Percentiles rank a stretch among this genome's conserved stretches.
Conservation (phyloP, 2,888 invertebrate species). For the Drosophila tanythrix region DNA sequence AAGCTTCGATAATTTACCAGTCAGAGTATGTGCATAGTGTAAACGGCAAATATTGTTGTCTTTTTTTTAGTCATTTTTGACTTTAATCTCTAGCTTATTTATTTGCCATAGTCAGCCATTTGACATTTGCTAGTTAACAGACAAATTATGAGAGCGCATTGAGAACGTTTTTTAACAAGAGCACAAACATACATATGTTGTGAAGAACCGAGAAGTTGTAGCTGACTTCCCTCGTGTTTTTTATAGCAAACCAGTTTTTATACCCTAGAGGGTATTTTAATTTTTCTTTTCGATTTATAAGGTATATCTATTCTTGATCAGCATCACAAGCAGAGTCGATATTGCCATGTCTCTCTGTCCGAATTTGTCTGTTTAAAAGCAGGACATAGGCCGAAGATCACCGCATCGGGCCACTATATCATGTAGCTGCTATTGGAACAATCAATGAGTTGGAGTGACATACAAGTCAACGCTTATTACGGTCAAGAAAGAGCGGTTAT, state of each 20-base stretch:
- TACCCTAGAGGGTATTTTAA: background rate
- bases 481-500: background rate
- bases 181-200: background rate
- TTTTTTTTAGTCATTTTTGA: conserved; percentile 6
- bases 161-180: background rate
- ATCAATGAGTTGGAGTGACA: background rate
- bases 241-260: background rate
- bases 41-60: conserved; percentile 1
- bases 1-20: conserved; percentile 20
- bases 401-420: background rate
- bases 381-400: background rate
- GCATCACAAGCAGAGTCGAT: background rate
- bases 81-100: conserved; percentile 21
- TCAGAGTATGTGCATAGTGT: background rate
- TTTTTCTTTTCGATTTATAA: background rate
- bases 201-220: background rate
- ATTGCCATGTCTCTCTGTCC: background rate
- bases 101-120: conserved; percentile 8
- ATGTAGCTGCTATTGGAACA: background rate
- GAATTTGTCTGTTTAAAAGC: background rate
- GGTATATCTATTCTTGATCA: background rate
- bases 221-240: too few species aligned
- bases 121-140: conserved; percentile 15
- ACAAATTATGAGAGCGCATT: conserved; percentile 6
- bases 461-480: background rate